Conservation (phyloP, 92 coral and sea anemone species). For the Porites lobata region DNA sequence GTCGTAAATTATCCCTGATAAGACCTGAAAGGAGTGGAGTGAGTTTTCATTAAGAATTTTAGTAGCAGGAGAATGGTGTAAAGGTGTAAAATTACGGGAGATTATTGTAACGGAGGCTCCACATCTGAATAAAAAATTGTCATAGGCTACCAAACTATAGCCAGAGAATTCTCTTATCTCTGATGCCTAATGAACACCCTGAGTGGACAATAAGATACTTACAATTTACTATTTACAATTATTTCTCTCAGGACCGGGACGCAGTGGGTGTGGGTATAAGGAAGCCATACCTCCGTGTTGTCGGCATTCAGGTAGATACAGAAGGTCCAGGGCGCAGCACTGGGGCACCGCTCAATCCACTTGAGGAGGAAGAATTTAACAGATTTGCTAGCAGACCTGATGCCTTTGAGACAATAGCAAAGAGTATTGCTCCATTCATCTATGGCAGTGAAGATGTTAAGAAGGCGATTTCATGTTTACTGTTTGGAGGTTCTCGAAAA, state of each 20-base stretch:
- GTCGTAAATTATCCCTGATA: no score
- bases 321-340: slow-evolving; percentile 97
- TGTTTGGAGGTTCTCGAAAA: slow-evolving; percentile 99
- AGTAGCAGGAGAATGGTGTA: no score
- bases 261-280: slow-evolving; percentile 94
- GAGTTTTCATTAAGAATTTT: no score
- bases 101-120: no score
- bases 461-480: slow-evolving; percentile 94
- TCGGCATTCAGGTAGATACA: slow-evolving; percentile 95
- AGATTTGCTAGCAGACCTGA: slow-evolving; percentile 90
- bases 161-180: no score
- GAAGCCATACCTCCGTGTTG: slow-evolving; percentile 95
- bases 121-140: no score
- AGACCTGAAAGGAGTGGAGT: no score
- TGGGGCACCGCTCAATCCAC: slow-evolving; percentile 71
- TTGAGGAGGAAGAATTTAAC: slow-evolving; percentile 95
- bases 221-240: neutral
- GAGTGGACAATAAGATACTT: neutral
- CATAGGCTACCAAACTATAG: no score
- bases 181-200: no score
- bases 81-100: no score
- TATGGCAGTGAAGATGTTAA: slow-evolving; percentile 97
- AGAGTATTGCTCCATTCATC: slow-evolving; percentile 98
- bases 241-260: slow-evolving; percentile 73
- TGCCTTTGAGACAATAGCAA: slow-evolving; percentile 88